phyloP scores from a whole-genome alignment of 2,113 vertebrate genomes.

The Eudyptes chrysolophus region DNA sequence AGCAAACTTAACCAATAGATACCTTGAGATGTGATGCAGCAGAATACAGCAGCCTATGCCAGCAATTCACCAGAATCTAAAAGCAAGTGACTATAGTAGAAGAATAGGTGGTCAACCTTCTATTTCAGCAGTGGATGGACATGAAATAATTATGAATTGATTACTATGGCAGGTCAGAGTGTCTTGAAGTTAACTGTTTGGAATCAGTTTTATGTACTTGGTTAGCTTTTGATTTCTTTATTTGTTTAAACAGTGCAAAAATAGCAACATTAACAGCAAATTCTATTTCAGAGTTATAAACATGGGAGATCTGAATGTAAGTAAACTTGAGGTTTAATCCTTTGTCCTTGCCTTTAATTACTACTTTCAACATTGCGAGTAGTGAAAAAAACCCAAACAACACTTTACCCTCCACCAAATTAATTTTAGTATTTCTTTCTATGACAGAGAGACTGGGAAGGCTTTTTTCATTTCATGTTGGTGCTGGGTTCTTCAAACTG shows the following conservation, averaged over 20 bases:
- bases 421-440: not conserved
- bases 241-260: not conserved
- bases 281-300: not conserved
- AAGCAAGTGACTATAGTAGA: not conserved
- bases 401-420: not conserved
- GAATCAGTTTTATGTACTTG: not conserved
- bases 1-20: not conserved
- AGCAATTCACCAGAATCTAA: not conserved
- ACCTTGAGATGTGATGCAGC: not conserved
- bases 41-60: not conserved
- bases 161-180: not conserved
- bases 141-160: not conserved
- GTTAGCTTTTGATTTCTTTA: not conserved
- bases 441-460: not conserved
- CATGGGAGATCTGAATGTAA: not conserved
- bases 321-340: not conserved
- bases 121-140: not conserved
- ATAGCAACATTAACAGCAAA: not conserved
- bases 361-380: not conserved
- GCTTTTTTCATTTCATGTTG: not conserved
- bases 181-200: not conserved
- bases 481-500: not conserved
- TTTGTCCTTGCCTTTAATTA: not conserved
- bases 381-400: not conserved
- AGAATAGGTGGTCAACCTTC: not conserved